Evolutionary conservation across 2,113 vertebrate species (phyloP).

Genomic region (Cyrtonyx montezumae): DNA sequence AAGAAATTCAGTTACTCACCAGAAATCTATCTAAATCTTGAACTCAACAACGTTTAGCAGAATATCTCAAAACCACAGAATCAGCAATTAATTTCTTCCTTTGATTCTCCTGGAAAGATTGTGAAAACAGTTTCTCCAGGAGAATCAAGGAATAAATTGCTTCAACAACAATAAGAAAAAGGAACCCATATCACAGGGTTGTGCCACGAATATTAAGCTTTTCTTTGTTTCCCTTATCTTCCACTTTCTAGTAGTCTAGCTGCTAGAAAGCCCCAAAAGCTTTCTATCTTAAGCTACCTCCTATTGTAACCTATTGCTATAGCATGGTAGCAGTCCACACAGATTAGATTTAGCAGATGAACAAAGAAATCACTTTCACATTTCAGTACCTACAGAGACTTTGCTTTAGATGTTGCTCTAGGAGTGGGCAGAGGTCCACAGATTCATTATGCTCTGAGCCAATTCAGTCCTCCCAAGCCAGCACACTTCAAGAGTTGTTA

Average conservation of each 20-base stretch:
- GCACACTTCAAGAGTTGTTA: constrained; percentile 19
- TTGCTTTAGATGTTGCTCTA: not conserved
- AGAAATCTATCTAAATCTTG: not conserved
- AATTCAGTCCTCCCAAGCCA: not conserved
- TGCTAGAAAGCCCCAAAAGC: not conserved
- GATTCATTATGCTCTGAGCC: not conserved
- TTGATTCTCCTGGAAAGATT: not conserved
- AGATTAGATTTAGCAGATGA: not conserved
- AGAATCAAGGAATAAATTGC: not conserved
- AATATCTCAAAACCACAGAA: not conserved
- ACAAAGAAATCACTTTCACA: constrained; percentile 27
- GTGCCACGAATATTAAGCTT: not conserved
- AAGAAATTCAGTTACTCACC: not conserved
- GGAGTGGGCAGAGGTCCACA: constrained; percentile 17
- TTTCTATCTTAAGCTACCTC: not conserved
- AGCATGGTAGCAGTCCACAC: not conserved
- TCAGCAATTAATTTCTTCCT: not conserved
- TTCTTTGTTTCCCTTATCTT: not conserved
- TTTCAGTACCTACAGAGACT: not conserved
- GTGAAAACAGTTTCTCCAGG: not conserved
- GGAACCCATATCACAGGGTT: not conserved
- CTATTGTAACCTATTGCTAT: not conserved
- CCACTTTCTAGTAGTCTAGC: not conserved
- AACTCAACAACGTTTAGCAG: not conserved
- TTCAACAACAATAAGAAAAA: not conserved